Base-by-base conservation (phyloP, 2,888 invertebrate species). In the Epinotia nisella region DNA sequence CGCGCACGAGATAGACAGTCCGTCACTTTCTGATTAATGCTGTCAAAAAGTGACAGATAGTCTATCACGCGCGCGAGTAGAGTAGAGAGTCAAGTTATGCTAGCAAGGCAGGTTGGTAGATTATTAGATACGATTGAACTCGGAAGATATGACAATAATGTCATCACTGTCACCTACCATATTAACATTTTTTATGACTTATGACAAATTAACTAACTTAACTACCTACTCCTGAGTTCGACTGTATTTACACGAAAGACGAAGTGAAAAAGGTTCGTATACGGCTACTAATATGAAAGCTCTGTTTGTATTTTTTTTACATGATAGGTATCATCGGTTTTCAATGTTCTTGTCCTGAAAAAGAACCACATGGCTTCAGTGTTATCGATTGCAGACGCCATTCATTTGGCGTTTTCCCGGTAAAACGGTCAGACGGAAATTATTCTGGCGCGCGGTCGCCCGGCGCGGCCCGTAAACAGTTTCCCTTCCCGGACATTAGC, bases 321-420 rank as follows among this genome's bases (percentile, higher is more conserved):
- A n/a, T n/a, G 49, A n/a, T 5, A n/a, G 1, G n/a, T 29, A n/a
- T 58, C n/a, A n/a, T 58, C n/a, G 29, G 13, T 35, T 19, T 60
- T 39, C 35, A 61, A 70, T 55, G 29, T 35, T 61, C 51, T 56
- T 59, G 17, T 70, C 56, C 68, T 49, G 68, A 41, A 35, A 24
- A 68, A 64, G 67, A 56, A 76, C 80, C 87, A 87, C 86, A 87
- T 87, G 86, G 84, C 78, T 76, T 78, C 64, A 72, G 65, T 74
- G 74, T 77, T 90, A 91, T 92, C 80, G 92, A 92, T 92, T 78
- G 70, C 68, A 77, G 83, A 81, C 88, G 88, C 87, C 87, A 87
- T 89, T 85, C 80, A 71, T 60, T 77, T 75, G 74, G 76, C 71
- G 78, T 70, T 83, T 85, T 83, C 81, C 80, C 84, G 84, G 77